These are phyloP conservation scores for Lethocerus indicus DNA, from an alignment of 1,140 invertebrate genomes.

Conservation along the genomic window DNA sequence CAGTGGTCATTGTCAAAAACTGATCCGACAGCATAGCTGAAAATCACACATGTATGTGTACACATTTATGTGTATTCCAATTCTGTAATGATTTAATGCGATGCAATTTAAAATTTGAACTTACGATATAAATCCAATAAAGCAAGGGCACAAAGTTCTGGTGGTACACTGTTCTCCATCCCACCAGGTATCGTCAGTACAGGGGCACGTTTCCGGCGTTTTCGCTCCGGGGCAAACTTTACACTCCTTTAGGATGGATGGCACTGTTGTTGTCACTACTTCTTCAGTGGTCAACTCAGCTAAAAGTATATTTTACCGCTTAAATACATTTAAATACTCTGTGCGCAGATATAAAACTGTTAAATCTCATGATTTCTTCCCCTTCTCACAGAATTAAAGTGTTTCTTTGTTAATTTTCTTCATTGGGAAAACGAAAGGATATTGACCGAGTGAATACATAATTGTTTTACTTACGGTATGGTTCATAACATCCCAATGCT, in stretches of 20 bases:
- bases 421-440: conserved; percentile 6
- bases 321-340: no score
- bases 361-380: no score
- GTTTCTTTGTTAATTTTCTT: no score
- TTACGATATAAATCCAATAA: conserved; percentile 43
- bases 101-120: not conserved
- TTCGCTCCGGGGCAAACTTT: conserved; percentile 29
- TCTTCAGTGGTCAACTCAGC: conserved; percentile 2
- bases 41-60: not conserved
- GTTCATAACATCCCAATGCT: conserved; percentile 55
- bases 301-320: no score
- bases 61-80: not conserved
- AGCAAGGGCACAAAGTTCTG: conserved; percentile 53
- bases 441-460: conserved; percentile 4
- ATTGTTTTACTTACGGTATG: conserved; percentile 38
- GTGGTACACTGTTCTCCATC: conserved; percentile 53
- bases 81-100: conserved; percentile 7
- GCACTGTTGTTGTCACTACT: conserved; percentile 10
- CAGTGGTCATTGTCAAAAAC: conserved; percentile 50
- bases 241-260: conserved; percentile 27
- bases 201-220: conserved; percentile 23
- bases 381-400: no score
- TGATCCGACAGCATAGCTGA: conserved; percentile 47
- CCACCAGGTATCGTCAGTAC: conserved; percentile 32
- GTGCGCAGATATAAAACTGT: no score